Base-by-base conservation (phyloP, 2,113 vertebrate genomes). In the Aphelocoma coerulescens region DNA sequence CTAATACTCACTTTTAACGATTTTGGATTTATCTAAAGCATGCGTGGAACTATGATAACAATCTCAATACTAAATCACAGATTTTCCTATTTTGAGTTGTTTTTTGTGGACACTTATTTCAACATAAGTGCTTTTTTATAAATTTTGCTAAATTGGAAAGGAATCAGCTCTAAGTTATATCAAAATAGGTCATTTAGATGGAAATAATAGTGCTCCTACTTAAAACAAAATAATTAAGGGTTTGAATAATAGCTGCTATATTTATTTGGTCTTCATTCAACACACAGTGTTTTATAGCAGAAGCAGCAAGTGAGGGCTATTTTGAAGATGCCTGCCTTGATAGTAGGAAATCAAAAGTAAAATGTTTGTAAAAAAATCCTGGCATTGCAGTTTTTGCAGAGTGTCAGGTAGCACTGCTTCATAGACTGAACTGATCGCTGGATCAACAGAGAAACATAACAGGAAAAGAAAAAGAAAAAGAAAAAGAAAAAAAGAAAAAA, bases 401-500 rank as follows among this genome's bases (percentile, higher is more conserved):
- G 46, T n/a, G 19, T 24, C 44, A 75, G 49, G 12, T 41, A 65
- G 19, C 16, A 32, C 15, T 54, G 30, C 41, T 86, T 71, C 46
- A 35, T 51, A 62, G 57, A 19, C 52, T 67, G 43, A 91, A 79
- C 15, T 44, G 66, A 82, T 71, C 23, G 44, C 43, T 62, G 37
- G 14, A 75, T 48, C 48, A 62, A 82, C 17, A 75, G 6, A 63
- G 16, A 75, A 82, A 52, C 24, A 49, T 13, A 20, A 59, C 7
- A 9, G 32, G 18, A 30, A 35, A 7, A 30, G 15, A 17, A 15
- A 16, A 13, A 9, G 8, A 16, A 16, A 26, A 15, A 11, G 27
- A 10, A 10, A 10, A 13, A 12, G 12, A 5, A 7, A 15, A 20
- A 9, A 6, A 3, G 3, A 8, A 27, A 10, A 8, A 4, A 10